Evolutionary conservation across 2,113 vertebrate species (phyloP).

Genomic region (Acrocephalus kingi): DNA sequence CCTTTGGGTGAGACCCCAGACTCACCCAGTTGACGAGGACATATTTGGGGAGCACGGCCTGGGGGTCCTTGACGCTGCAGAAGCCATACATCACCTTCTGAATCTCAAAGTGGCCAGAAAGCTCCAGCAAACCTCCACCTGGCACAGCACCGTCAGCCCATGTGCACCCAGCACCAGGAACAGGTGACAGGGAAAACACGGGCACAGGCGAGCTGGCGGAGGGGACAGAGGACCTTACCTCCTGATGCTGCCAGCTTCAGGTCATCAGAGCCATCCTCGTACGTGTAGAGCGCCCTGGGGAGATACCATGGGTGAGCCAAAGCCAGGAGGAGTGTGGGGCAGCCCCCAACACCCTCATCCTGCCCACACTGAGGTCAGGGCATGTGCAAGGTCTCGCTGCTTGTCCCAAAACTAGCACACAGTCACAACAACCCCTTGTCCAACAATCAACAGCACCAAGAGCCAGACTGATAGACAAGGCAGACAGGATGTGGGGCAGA

Average conservation of each 20-base stretch:
- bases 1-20: not conserved
- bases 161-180: not conserved
- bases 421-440: not conserved
- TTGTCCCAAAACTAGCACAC: not conserved
- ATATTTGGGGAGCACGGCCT: conserved; percentile 89
- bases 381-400: rapidly evolving
- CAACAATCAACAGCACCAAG: rapidly evolving
- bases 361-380: not conserved
- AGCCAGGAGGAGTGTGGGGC: rapidly evolving
- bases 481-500: not conserved
- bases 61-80: conserved; percentile 94
- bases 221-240: conserved; percentile 77
- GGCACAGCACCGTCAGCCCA: conserved; percentile 4
- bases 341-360: not conserved
- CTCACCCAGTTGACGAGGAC: conserved; percentile 99
- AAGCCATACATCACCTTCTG: conserved; percentile 97
- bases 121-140: conserved; percentile 92
- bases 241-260: conserved; percentile 89
- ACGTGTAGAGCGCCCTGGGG: conserved; percentile 93
- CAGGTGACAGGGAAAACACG: not conserved
- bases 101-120: conserved; percentile 89
- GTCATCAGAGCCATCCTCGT: conserved; percentile 90
- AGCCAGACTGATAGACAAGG: not conserved
- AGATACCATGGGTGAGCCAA: not conserved
- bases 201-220: rapidly evolving